Conservation (phyloP, 2,113 vertebrate genomes). For the Opisthocomus hoazin region DNA sequence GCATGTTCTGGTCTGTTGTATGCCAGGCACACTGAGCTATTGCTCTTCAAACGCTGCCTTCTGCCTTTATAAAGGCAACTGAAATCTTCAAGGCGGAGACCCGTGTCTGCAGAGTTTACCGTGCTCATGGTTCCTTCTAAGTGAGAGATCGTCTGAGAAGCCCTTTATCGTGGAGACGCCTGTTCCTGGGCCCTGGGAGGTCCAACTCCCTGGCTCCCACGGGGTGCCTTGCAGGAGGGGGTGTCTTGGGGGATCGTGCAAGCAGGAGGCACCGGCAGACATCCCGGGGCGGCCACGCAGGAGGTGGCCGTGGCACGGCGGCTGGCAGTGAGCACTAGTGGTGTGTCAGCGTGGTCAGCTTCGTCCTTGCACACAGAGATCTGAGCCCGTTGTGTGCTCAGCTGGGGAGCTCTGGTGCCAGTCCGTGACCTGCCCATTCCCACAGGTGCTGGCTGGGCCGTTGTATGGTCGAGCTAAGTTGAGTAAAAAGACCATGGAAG, state of each 20-base stretch:
- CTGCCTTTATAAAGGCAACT: background rate
- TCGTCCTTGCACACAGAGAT: background rate
- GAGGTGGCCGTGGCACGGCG: accelerated
- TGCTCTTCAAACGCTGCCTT: background rate
- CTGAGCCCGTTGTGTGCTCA: accelerated
- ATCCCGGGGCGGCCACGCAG: accelerated
- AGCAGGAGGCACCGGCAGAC: background rate
- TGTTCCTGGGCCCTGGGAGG: background rate
- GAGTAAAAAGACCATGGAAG: background rate
- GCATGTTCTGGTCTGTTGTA: background rate
- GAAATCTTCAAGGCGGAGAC: background rate
- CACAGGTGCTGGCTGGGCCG: background rate
- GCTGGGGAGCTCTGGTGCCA: accelerated
- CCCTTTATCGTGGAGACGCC: background rate
- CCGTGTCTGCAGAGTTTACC: too few species aligned
- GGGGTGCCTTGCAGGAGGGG: background rate
- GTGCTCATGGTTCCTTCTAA: background rate
- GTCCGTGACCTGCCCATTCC: background rate
- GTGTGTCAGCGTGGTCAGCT: accelerated
- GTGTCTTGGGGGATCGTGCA: background rate
- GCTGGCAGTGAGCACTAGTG: background rate
- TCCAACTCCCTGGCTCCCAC: too few species aligned
- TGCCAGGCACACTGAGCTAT: background rate
- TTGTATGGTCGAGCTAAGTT: too few species aligned
- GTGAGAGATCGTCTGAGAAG: background rate